Conservation (phyloP, 2,797 vertebrate species). For the Aldrovandia affinis region DNA sequence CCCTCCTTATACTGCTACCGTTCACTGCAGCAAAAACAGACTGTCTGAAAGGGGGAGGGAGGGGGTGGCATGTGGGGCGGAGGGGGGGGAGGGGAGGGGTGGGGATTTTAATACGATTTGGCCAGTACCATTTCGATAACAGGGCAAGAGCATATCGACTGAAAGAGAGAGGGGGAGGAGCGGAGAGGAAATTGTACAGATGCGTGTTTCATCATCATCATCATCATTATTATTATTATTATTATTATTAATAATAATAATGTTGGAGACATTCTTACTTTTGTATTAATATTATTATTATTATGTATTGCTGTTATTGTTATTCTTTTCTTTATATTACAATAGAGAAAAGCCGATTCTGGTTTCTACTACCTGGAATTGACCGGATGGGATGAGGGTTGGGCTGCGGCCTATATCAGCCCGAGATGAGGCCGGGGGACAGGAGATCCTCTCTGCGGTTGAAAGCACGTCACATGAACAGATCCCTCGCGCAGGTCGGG, state of each 20-base stretch:
- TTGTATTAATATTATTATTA: not conserved
- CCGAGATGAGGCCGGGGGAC: not conserved
- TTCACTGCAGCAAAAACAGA: conserved; percentile 85
- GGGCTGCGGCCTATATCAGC: not conserved
- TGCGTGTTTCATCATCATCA: not conserved
- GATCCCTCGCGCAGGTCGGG: conserved; percentile 31
- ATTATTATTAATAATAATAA: conserved; percentile 29
- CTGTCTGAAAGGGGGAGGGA: conserved; percentile 71
- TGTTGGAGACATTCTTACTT: accelerated
- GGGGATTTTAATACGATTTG: conserved; percentile 80
- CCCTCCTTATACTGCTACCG: conserved; percentile 70
- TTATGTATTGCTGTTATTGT: not conserved
- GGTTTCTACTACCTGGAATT: not conserved
- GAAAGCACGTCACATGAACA: conserved; percentile 48
- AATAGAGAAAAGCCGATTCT: not conserved
- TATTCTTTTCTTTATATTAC: not conserved
- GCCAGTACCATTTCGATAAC: conserved; percentile 75
- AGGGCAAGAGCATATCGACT: conserved; percentile 68
- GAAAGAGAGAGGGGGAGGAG: conserved; percentile 57
- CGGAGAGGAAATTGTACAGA: conserved; percentile 48
- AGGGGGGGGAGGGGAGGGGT: conserved; percentile 46
- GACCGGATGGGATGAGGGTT: not conserved
- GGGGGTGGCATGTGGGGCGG: conserved; percentile 51
- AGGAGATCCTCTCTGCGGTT: conserved; percentile 22
- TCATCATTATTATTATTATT: conserved; percentile 6